A percentile compares a stretch with the other conserved stretches of the same genome.
These are phyloP conservation scores for Microtus pennsylvanicus DNA, from an alignment of 2,113 vertebrate genomes.

Conservation along the genomic window DNA sequence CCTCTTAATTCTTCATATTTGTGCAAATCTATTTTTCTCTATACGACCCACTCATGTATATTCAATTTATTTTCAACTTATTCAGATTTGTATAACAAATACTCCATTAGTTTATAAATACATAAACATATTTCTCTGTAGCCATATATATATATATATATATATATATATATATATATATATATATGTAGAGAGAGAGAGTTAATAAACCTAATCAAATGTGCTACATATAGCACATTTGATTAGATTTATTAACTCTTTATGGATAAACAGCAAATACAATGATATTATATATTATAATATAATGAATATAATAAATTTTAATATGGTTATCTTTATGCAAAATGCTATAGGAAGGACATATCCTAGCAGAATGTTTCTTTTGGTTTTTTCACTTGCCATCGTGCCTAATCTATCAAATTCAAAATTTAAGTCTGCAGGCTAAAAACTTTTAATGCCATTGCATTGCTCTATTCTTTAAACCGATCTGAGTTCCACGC, in stretches of 20 bases:
- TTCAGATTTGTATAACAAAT: background rate
- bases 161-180: too few relatives aligned
- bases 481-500: constrained; percentile 63
- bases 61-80: background rate
- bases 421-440: constrained; percentile 51
- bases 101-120: background rate
- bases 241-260: constrained; percentile 52
- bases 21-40: background rate
- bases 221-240: background rate
- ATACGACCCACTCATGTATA: background rate
- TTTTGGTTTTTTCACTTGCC: constrained; percentile 58
- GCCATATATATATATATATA: too few relatives aligned
- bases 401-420: constrained; percentile 67
- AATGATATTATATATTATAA: background rate
- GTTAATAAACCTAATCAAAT: background rate
- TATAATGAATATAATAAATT: background rate
- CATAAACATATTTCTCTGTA: background rate
- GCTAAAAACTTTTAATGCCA: constrained; percentile 40
- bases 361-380: constrained; percentile 9
- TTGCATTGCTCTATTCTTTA: constrained; percentile 52
- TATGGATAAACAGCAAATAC: constrained; percentile 50
- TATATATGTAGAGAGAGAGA: background rate
- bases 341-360: constrained; percentile 59
- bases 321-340: constrained; percentile 25
- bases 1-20: background rate